A percentile compares a stretch with the other conserved stretches of the same genome.
Evolutionary conservation across 2,888 invertebrate genomes (phyloP).

Genomic region (Onthophagus sagittarius): DNA sequence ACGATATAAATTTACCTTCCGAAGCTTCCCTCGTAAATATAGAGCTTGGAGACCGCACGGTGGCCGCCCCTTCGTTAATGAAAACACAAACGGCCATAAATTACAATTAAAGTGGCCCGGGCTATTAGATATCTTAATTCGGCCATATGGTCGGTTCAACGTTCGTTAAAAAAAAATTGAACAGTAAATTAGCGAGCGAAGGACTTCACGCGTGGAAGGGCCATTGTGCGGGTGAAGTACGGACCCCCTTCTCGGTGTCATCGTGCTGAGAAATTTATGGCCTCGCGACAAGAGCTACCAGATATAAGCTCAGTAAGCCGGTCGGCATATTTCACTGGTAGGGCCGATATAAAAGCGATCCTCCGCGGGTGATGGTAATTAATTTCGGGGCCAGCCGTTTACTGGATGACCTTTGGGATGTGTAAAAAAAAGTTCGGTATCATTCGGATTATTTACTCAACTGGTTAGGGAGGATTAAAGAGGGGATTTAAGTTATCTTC

Average conservation of each 20-base stretch:
- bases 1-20: background rate
- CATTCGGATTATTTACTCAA: background rate
- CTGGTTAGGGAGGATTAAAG: background rate
- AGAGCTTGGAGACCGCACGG: background rate
- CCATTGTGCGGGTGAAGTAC: background rate
- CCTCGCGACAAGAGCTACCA: background rate
- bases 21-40: background rate
- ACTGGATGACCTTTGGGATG: background rate
- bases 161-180: background rate
- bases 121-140: background rate
- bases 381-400: background rate
- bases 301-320: background rate
- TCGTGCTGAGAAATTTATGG: background rate
- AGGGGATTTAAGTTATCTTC: background rate
- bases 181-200: background rate
- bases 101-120: background rate
- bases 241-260: background rate
- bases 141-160: background rate
- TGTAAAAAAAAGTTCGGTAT: background rate
- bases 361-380: background rate
- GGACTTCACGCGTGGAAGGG: background rate
- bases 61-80: background rate
- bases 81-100: background rate
- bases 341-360: background rate
- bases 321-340: background rate